phyloP scores from a whole-genome alignment of 2,797 vertebrate species.

The Argya squamiceps region DNA sequence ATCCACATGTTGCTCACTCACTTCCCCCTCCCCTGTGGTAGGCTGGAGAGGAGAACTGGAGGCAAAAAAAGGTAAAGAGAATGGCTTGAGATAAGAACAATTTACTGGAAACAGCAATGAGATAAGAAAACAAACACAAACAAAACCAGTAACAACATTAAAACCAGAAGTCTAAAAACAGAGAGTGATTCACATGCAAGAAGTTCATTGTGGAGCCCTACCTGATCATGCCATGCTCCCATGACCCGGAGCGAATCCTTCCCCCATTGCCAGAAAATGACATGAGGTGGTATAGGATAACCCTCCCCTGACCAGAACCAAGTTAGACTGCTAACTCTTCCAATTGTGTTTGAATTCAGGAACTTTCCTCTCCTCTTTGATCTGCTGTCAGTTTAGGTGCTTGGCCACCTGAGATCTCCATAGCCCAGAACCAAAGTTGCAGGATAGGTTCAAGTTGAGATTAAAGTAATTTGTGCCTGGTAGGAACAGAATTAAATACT shows the following conservation, averaged over 20 bases:
- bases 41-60: background rate
- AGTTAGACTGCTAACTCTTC: background rate
- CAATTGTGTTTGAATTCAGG: background rate
- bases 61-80: background rate
- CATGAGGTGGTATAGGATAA: background rate
- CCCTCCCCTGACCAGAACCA: background rate
- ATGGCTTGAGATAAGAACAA: background rate
- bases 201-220: background rate
- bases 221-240: background rate
- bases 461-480: background rate
- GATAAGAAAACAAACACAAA: background rate
- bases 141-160: background rate
- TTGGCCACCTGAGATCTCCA: background rate
- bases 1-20: rapidly evolving
- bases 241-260: rapidly evolving
- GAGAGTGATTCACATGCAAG: background rate
- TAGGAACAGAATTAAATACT: background rate
- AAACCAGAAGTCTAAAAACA: background rate
- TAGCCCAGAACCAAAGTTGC: background rate
- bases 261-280: background rate
- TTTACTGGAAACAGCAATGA: background rate
- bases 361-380: background rate
- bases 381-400: background rate
- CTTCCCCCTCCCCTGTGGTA: background rate
- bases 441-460: background rate